Conservation (phyloP, 2,888 invertebrate genomes). For the Hololepta plana region DNA sequence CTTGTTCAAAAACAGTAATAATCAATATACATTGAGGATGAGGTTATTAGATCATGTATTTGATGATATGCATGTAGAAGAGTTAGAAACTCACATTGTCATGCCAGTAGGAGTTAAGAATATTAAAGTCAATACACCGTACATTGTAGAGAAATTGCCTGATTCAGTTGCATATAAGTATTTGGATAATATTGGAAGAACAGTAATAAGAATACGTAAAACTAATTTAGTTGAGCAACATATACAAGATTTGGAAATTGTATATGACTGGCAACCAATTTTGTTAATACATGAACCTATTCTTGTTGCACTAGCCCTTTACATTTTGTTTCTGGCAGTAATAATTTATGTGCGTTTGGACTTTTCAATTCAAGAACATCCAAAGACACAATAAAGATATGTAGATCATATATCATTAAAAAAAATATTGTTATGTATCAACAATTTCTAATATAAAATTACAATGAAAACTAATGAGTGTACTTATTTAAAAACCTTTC, state of each 20-base stretch:
- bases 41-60: constrained; percentile 90
- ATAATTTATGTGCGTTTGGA: constrained; percentile 91
- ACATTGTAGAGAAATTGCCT: constrained; percentile 50
- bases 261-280: constrained; percentile 72
- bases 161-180: constrained; percentile 80
- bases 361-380: constrained; percentile 59
- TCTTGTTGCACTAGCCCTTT: constrained; percentile 73
- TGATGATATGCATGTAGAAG: constrained; percentile 92
- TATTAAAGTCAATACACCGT: constrained; percentile 68
- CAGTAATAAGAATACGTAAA: constrained; percentile 67
- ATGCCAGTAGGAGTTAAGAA: constrained; percentile 85
- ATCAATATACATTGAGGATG: constrained; percentile 66
- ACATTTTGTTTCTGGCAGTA: constrained; percentile 74
- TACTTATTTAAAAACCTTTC: too few relatives aligned
- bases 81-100: constrained; percentile 72
- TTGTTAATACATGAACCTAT: constrained; percentile 88
- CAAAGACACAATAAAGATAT: constrained; percentile 47
- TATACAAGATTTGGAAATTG: constrained; percentile 83
- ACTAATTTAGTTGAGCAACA: constrained; percentile 88
- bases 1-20: constrained; percentile 58
- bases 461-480: too few relatives aligned
- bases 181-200: constrained; percentile 84
- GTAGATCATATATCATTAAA: too few relatives aligned
- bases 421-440: too few relatives aligned
- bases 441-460: too few relatives aligned